phyloP scores from a whole-genome alignment of 2,113 vertebrate species.

The Sakesphorus luctuosus region DNA sequence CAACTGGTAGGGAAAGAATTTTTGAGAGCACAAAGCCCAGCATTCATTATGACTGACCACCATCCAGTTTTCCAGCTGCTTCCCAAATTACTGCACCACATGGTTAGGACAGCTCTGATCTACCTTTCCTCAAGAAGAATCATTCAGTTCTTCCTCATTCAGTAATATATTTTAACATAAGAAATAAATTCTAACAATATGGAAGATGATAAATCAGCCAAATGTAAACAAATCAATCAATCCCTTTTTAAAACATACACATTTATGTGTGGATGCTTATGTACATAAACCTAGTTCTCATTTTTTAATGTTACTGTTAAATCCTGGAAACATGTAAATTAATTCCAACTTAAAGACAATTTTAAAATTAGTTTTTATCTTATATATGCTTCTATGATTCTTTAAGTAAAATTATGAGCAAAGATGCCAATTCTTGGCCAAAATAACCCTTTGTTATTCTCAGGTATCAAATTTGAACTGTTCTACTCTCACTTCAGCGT shows the following conservation, averaged over 20 bases:
- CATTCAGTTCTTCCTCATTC: not conserved
- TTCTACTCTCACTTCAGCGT: not conserved
- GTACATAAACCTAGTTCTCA: not conserved
- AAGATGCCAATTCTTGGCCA: not conserved
- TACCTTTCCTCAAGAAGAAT: not conserved
- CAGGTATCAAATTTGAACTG: not conserved
- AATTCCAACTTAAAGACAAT: not conserved
- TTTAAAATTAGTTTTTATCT: not conserved
- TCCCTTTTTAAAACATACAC: not conserved
- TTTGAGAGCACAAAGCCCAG: not conserved
- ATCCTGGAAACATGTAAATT: not conserved
- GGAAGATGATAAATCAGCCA: not conserved
- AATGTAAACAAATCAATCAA: not conserved
- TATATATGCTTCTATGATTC: not conserved
- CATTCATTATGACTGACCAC: not conserved
- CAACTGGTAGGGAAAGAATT: not conserved
- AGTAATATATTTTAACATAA: not conserved
- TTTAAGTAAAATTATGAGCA: not conserved
- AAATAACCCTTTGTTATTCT: not conserved
- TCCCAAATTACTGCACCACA: not conserved
- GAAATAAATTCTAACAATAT: not conserved
- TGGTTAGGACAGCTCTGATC: not conserved
- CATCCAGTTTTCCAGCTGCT: not conserved
- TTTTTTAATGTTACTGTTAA: not conserved
- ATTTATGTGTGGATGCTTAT: fast-evolving